A percentile compares a stretch with the other conserved stretches of the same genome.
Evolutionary conservation across 53 echinoderm and acorn worm genomes (phyloP).

Genomic region (Antedon mediterranea): DNA sequence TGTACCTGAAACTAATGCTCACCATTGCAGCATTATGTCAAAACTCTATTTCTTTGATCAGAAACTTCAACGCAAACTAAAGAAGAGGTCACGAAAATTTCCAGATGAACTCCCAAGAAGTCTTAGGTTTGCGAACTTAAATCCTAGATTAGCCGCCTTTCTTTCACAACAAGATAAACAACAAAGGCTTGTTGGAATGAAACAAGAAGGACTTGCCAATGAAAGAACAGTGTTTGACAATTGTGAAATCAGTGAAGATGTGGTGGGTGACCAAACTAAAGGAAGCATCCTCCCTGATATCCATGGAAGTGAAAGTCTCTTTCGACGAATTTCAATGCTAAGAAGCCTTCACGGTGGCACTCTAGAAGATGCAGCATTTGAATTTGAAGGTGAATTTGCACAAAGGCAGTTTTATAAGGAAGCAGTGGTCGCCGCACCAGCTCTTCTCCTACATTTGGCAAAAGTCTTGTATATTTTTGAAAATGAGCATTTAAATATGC

Average conservation of each 20-base stretch:
- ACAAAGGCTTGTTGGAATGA: slow-evolving; percentile 35
- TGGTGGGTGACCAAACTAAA: slow-evolving; percentile 1
- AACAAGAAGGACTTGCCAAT: slow-evolving; percentile 24
- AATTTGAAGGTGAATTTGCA: slow-evolving; percentile 60
- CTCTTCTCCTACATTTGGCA: slow-evolving; percentile 62
- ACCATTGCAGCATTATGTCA: slow-evolving; percentile 8
- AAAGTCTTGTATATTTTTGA: slow-evolving; percentile 61
- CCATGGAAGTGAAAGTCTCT: slow-evolving; percentile 29
- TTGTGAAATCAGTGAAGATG: slow-evolving; percentile 3
- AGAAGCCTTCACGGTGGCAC: slow-evolving; percentile 21
- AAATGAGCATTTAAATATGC: slow-evolving; percentile 71
- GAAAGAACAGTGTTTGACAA: slow-evolving; percentile 7
- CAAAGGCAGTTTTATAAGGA: slow-evolving; percentile 78
- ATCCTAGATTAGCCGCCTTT: slow-evolving; percentile 81
- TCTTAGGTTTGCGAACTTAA: slow-evolving; percentile 86
- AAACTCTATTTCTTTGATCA: slow-evolving; percentile 67
- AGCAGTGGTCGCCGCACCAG: slow-evolving; percentile 61
- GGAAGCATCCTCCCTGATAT: slow-evolving; percentile 43
- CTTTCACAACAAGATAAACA: slow-evolving; percentile 78
- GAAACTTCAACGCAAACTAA: slow-evolving; percentile 40
- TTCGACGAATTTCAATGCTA: slow-evolving; percentile 22
- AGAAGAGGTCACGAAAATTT: slow-evolving; percentile 56
- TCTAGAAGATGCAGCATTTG: slow-evolving; percentile 29
- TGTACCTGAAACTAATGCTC: too few species aligned
- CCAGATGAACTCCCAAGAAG: slow-evolving; percentile 82